These are phyloP conservation scores for Boloria selene DNA, from an alignment of 2,888 invertebrate species.

Conservation along the genomic window DNA sequence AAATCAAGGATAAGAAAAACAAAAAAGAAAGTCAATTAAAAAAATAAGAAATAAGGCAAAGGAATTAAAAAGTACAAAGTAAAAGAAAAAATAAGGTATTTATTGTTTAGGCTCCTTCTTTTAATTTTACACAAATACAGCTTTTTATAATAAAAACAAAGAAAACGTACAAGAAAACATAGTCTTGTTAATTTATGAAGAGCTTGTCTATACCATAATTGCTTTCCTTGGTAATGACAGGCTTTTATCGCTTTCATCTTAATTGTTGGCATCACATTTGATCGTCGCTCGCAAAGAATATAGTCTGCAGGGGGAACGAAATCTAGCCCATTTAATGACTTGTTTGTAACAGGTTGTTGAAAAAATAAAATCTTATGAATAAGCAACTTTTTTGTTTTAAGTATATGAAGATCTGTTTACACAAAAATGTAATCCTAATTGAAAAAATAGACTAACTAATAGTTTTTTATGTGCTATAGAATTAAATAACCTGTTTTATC, in stretches of 20 bases:
- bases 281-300: constrained; percentile 22
- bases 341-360: background rate
- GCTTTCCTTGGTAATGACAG: constrained; percentile 36
- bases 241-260: constrained; percentile 29
- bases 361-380: background rate
- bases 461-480: too few species aligned
- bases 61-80: too few species aligned
- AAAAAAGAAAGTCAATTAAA: too few species aligned
- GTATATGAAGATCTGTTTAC: too few species aligned
- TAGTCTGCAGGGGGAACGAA: constrained; percentile 2
- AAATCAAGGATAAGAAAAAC: too few species aligned
- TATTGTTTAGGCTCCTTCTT: background rate
- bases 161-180: constrained; percentile 8
- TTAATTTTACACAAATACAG: constrained; percentile 1
- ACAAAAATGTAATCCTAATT: too few species aligned
- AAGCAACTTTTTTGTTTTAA: too few species aligned
- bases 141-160: constrained; percentile 2
- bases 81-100: too few species aligned
- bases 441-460: too few species aligned
- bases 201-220: constrained; percentile 35
- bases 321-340: background rate
- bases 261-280: constrained; percentile 32
- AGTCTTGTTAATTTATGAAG: constrained; percentile 28
- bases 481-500: too few species aligned
- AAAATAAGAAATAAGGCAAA: too few species aligned